Evolutionary conservation across 2,797 vertebrate genomes (phyloP), one percentile per base, ranked within the genome.

Genomic region (Oryzias sinensis): DNA sequence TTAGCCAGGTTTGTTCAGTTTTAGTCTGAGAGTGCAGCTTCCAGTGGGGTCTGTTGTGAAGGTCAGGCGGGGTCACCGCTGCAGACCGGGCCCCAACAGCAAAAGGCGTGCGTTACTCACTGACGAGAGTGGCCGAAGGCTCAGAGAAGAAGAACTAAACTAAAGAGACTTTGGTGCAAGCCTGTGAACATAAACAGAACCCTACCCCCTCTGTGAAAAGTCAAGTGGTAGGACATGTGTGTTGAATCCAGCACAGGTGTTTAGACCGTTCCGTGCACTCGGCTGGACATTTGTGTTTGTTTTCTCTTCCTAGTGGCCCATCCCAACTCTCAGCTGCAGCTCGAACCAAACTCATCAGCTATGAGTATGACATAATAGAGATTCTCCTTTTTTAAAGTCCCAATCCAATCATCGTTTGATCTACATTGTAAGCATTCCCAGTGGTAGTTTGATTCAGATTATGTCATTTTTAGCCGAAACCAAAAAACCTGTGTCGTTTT

Each of bases 161-260:
- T 62, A 58, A 68, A 72, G 68, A 58, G 72, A 45, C 62, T 76
- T 67, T 68, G 66, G 81, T 74, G 70, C 65, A 22, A 80, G 64
- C 40, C 82, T 74, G 59, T 75, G 81, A 81, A 82, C 71, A 73
- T 82, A 87, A 88, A 87, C 82, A 79, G 51, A 68, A 65, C 53
- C 69, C 76, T 63, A 8, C 70, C 63, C 79, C 79, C 73, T 72
- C 63, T 78, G 77, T 81, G 66, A 78, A 84, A 87, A 80, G 81
- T 82, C 84, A 89, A 87, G 85, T 89, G 85, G 78, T 83, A 73
- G 74, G 85, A 88, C 84, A 72, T 80, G 70, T 76, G 67, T 61
- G 75, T 62, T 87, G 88, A 90, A 88, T 85, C 71, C 77, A 70
- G 80, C 88, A 87, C 87, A 88, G 86, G 87, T 89, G 88, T 86